Evolutionary conservation across 1,140 invertebrate species (phyloP), one percentile per base, ranked within the genome.

Genomic region (Apis mellifera): DNA sequence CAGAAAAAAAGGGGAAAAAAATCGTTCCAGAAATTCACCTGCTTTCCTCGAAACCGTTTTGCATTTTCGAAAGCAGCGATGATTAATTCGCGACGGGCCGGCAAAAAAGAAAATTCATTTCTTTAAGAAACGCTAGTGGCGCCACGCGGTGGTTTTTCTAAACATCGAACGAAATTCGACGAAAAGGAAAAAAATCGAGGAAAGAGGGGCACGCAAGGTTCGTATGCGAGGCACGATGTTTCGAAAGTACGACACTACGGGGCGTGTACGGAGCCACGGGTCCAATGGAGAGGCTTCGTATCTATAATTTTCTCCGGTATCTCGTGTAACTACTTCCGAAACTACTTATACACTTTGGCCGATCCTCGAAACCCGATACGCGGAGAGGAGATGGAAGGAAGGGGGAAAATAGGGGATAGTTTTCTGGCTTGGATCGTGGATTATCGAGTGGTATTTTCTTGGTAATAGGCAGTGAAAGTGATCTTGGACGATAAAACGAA

Each of bases 291-390:
- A 42, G 62, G 50, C 32, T 70, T 52, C 76, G 74, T 68, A 85
- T 73, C 78, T 85, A 85, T 85, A 85, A 85, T 85, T 85, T 85
- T 55, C 55, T 60, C 76, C 23, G 17, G 78, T 85, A 74, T 62
- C 78, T 26, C 2, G 70, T 71, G 80, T 85, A 85, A 78, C 83
- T 84, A 84, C 84, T 85, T 85, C 78, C 69, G 76, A 85, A 57
- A 83, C 54, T 73, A 85, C 73, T 85, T 88, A 86, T 72, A 81
- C 59, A 76, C 78, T 78, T 83, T 70, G 75, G 64, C 82, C 23
- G 76, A 84, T 76, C 78, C 73, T 73, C 57, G 59, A 52, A n/a
- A 66, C 64, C 52, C n/a, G 68, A 86, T 86, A 84, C 70, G 71
- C 55, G 17, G 77, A 64, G n/a, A 70, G 70, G 54, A 55, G 62